These are phyloP conservation scores for Nothoprocta perdicaria DNA, from an alignment of 2,113 vertebrate genomes.

Conservation along the genomic window DNA sequence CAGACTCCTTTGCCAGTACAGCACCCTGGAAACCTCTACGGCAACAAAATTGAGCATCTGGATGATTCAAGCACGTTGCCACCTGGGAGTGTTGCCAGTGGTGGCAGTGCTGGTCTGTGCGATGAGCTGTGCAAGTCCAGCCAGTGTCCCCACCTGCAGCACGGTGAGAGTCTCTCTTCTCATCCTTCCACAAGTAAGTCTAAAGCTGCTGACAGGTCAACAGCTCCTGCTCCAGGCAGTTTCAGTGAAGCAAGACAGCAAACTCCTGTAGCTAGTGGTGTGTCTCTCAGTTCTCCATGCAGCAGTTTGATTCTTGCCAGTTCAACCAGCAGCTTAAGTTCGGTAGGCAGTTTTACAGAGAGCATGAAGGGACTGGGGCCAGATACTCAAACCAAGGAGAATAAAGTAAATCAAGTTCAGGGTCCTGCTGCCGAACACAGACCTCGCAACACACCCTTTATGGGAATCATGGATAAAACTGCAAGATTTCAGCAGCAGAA, in stretches of 20 bases:
- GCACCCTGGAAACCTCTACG: conserved; percentile 59
- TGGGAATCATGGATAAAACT: conserved; percentile 96
- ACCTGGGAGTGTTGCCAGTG: neutral
- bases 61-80: conserved; percentile 36
- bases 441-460: conserved; percentile 88
- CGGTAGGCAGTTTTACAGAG: conserved; percentile 87
- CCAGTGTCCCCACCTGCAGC: conserved; percentile 64
- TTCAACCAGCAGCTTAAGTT: conserved; percentile 87
- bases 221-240: conserved; percentile 27
- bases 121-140: conserved; percentile 71
- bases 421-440: conserved; percentile 81
- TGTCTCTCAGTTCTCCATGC: conserved; percentile 69
- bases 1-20: conserved; percentile 85
- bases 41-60: conserved; percentile 40
- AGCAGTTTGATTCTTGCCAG: conserved; percentile 82
- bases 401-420: conserved; percentile 66
- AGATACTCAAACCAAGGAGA: conserved; percentile 88
- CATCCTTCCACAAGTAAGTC: conserved; percentile 69
- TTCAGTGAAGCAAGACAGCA: conserved; percentile 73
- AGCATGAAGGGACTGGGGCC: conserved; percentile 83
- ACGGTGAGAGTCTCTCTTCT: conserved; percentile 61
- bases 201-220: conserved; percentile 77
- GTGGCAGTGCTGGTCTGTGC: conserved; percentile 37
- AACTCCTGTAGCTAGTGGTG: conserved; percentile 38
- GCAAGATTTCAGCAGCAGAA: conserved; percentile 87